Percentiles rank a stretch among this genome's conserved stretches.
These are phyloP conservation scores for Calidris pugnax DNA, from an alignment of 2,113 vertebrate genomes.

Conservation along the genomic window DNA sequence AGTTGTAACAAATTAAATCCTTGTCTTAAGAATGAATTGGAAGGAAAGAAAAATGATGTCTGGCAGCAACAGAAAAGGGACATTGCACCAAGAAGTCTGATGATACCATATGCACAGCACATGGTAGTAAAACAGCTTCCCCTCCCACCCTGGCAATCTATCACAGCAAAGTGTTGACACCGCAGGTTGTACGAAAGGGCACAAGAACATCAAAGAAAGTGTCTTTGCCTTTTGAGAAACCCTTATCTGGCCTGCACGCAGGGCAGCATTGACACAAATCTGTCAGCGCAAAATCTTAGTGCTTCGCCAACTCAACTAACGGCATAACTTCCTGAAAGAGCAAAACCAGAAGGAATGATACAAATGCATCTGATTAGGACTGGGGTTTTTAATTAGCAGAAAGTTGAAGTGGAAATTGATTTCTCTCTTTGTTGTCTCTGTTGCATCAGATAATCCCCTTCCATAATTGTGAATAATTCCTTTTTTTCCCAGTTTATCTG, in stretches of 20 bases:
- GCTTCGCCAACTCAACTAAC: neutral
- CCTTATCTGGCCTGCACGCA: neutral
- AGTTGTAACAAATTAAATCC: neutral
- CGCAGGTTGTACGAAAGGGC: neutral
- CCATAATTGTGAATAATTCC: neutral
- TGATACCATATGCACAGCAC: neutral
- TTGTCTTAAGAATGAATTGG: neutral
- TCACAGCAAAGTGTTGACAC: neutral
- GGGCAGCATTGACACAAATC: neutral
- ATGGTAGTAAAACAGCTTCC: neutral
- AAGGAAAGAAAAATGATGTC: neutral
- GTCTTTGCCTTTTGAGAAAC: conserved; percentile 31
- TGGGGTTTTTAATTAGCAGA: neutral
- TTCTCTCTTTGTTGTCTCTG: neutral
- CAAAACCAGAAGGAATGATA: neutral
- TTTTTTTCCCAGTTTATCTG: neutral
- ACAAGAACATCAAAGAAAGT: neutral
- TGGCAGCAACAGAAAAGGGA: neutral
- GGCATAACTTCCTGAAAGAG: neutral
- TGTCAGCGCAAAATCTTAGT: neutral
- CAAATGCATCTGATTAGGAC: neutral
- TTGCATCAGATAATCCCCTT: neutral
- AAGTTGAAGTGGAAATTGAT: neutral
- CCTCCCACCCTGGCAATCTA: neutral
- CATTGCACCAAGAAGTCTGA: neutral